Conservation (phyloP, 2,888 invertebrate genomes). For the Callyntrura sp. region DNA sequence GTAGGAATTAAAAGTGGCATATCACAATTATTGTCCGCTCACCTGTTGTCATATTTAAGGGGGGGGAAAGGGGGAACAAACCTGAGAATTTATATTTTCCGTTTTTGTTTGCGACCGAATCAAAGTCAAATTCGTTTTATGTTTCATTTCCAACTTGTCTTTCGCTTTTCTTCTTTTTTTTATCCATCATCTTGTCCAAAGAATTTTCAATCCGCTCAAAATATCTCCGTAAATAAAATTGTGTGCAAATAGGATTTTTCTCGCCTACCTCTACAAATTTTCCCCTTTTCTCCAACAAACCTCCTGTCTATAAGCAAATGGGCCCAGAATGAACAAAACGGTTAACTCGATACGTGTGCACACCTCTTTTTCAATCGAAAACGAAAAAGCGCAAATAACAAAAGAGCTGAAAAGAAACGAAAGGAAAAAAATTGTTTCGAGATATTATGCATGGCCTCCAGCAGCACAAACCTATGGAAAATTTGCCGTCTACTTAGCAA, state of each 20-base stretch:
- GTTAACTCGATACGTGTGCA: slow-evolving; percentile 29
- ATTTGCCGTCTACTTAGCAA: slow-evolving; percentile 31
- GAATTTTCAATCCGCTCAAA: not conserved
- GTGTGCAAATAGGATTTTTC: slow-evolving; percentile 72
- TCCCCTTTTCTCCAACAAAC: not conserved
- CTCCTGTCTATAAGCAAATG: not conserved
- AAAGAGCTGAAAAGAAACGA: not conserved
- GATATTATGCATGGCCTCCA: slow-evolving; percentile 57
- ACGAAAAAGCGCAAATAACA: slow-evolving; percentile 14
- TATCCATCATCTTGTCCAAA: not conserved
- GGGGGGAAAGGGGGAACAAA: not conserved
- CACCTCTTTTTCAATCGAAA: slow-evolving; percentile 72
- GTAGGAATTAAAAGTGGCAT: not conserved
- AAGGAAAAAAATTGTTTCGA: slow-evolving; percentile 41
- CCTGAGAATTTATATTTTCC: slow-evolving; percentile 5
- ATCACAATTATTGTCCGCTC: slow-evolving; percentile 1
- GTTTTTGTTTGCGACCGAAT: not conserved
- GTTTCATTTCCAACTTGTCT: not conserved
- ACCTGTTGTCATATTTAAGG: slow-evolving; percentile 11
- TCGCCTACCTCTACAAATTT: slow-evolving; percentile 50
- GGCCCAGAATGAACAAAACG: not conserved
- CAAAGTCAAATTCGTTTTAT: not conserved
- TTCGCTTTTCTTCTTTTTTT: not conserved
- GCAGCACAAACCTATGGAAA: slow-evolving; percentile 3
- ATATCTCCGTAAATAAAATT: slow-evolving; percentile 25